These are phyloP conservation scores for Dinoponera quadriceps DNA, from an alignment of 1,140 invertebrate genomes.

Conservation along the genomic window DNA sequence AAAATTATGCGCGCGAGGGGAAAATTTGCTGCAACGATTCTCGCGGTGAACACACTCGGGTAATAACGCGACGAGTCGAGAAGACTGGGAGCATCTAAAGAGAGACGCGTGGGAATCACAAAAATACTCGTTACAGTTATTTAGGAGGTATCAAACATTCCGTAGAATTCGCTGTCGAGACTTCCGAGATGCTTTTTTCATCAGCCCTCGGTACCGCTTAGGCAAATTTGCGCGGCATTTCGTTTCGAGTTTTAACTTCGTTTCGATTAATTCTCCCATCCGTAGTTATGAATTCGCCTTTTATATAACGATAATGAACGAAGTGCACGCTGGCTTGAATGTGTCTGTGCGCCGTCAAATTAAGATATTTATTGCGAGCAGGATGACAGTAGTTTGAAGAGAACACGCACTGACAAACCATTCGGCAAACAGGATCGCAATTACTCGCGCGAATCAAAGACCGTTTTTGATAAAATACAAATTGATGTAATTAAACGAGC, in stretches of 20 bases:
- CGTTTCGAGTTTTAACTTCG: conserved; percentile 73
- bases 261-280: conserved; percentile 59
- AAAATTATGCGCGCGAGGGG: background rate
- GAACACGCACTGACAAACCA: conserved; percentile 40
- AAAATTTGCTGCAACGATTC: conserved; percentile 19
- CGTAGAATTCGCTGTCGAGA: background rate
- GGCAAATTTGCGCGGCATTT: conserved; percentile 72
- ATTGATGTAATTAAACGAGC: background rate
- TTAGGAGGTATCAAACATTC: conserved; percentile 67
- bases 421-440: conserved; percentile 26
- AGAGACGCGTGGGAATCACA: conserved; percentile 21
- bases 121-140: conserved; percentile 67
- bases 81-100: too few relatives aligned
- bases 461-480: conserved; percentile 12
- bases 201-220: conserved; percentile 57
- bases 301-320: conserved; percentile 54
- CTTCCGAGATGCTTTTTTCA: conserved; percentile 59
- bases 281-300: conserved; percentile 38
- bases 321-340: conserved; percentile 41
- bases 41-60: background rate
- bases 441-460: conserved; percentile 28
- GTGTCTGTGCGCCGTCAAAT: conserved; percentile 32
- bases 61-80: conserved; percentile 7
- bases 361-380: conserved; percentile 51
- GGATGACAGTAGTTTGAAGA: conserved; percentile 42